phyloP scores from a whole-genome alignment of 2,888 invertebrate genomes.

The Drosophila yooni region DNA sequence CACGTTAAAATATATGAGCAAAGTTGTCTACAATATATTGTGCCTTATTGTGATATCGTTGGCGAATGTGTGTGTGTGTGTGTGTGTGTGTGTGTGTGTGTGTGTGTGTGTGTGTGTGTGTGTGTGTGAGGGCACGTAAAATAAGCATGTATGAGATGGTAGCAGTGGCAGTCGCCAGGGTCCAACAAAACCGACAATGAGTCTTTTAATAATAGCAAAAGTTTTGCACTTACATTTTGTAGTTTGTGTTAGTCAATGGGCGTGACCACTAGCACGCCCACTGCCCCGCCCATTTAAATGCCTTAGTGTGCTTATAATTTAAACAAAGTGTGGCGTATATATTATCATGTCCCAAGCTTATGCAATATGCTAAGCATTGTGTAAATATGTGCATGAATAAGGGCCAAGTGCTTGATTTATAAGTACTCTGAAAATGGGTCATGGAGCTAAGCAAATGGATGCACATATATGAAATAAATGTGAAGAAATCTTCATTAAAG shows the following conservation, averaged over 20 bases:
- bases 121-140: constrained; percentile 13
- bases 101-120: not conserved
- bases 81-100: too few species aligned
- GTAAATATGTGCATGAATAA: constrained; percentile 25
- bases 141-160: constrained; percentile 32
- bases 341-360: constrained; percentile 34
- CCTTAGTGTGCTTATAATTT: constrained; percentile 55
- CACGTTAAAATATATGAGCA: constrained; percentile 80
- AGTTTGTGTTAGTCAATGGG: constrained; percentile 21
- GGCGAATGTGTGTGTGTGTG: not conserved
- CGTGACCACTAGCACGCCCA: constrained; percentile 31
- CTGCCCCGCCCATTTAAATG: constrained; percentile 38
- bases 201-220: constrained; percentile 78
- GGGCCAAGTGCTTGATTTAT: constrained; percentile 45
- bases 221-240: constrained; percentile 72
- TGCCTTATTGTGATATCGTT: constrained; percentile 56
- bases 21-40: constrained; percentile 71
- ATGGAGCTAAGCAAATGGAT: not conserved
- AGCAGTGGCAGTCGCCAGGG: constrained; percentile 57
- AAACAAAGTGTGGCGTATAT: constrained; percentile 38
- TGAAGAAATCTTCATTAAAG: not conserved
- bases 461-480: not conserved
- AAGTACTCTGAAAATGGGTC: constrained; percentile 16
- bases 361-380: constrained; percentile 38
- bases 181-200: constrained; percentile 77